These are phyloP conservation scores for Hypselothyrea guttata DNA, from an alignment of 2,888 invertebrate species.

Conservation along the genomic window DNA sequence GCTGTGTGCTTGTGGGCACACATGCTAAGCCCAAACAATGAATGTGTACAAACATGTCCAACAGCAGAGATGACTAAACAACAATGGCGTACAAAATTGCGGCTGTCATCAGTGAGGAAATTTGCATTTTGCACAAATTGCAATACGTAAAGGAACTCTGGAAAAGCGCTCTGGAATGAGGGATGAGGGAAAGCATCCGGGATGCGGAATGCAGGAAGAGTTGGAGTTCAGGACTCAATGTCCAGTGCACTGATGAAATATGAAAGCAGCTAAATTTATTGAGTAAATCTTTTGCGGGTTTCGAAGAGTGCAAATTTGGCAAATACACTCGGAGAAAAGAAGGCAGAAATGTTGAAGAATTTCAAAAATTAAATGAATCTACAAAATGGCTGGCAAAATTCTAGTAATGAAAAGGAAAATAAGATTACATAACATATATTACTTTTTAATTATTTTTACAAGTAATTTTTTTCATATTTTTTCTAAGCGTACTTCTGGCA, in stretches of 20 bases:
- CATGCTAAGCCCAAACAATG: slow-evolving; percentile 51
- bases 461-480: too few relatives aligned
- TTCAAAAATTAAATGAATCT: too few relatives aligned
- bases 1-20: slow-evolving; percentile 31
- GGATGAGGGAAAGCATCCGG: too few relatives aligned
- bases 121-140: slow-evolving; percentile 77
- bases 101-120: slow-evolving; percentile 76
- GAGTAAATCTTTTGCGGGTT: slow-evolving; percentile 32
- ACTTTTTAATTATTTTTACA: too few relatives aligned
- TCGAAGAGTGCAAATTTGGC: neutral
- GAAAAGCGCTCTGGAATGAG: slow-evolving; percentile 25
- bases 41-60: slow-evolving; percentile 26
- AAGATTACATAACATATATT: too few relatives aligned
- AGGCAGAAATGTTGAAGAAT: too few relatives aligned
- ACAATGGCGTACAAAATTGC: slow-evolving; percentile 70
- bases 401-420: too few relatives aligned
- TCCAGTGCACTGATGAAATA: slow-evolving; percentile 3
- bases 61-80: slow-evolving; percentile 34
- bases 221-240: neutral
- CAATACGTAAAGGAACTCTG: slow-evolving; percentile 57
- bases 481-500: slow-evolving; percentile 7
- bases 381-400: too few relatives aligned
- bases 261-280: slow-evolving; percentile 33
- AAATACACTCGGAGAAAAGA: too few relatives aligned
- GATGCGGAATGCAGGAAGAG: too few relatives aligned